These are phyloP conservation scores for Latrodectus hesperus DNA, from an alignment of 2,888 invertebrate genomes.

Conservation along the genomic window DNA sequence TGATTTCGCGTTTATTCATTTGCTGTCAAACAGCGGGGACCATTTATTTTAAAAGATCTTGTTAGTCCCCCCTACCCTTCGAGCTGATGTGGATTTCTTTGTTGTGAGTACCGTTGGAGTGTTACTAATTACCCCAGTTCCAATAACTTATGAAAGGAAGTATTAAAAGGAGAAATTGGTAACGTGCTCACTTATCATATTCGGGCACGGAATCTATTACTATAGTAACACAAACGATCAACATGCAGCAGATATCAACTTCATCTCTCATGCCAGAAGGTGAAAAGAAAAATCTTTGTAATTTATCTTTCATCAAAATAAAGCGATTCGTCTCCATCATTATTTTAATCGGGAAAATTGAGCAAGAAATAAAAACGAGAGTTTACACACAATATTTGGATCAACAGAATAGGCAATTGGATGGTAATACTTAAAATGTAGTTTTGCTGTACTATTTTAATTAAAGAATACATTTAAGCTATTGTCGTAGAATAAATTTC, in stretches of 20 bases:
- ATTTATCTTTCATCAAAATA: background rate
- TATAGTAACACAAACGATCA: constrained; percentile 35
- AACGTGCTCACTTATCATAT: constrained; percentile 48
- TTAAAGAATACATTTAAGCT: too few species aligned
- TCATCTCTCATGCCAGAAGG: background rate
- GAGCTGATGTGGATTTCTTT: background rate
- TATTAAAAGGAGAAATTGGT: constrained; percentile 47
- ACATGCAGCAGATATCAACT: constrained; percentile 8
- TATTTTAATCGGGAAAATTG: too few species aligned
- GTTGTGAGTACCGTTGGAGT: constrained; percentile 32
- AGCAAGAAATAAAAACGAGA: too few species aligned
- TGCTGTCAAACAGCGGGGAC: too few species aligned
- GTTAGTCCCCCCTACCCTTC: too few species aligned
- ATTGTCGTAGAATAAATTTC: too few species aligned
- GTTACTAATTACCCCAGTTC: constrained; percentile 44
- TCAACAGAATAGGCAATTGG: too few species aligned
- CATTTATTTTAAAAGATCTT: too few species aligned
- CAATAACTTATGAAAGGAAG: constrained; percentile 46
- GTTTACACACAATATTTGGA: too few species aligned
- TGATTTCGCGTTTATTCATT: too few species aligned
- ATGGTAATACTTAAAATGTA: too few species aligned
- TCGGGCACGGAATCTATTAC: constrained; percentile 34
- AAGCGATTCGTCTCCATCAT: background rate
- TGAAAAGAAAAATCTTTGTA: background rate
- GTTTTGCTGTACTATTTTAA: too few species aligned